Evolutionary conservation across 1,140 invertebrate species (phyloP), one percentile per base, ranked within the genome.

Genomic region (Drosophila serrata): DNA sequence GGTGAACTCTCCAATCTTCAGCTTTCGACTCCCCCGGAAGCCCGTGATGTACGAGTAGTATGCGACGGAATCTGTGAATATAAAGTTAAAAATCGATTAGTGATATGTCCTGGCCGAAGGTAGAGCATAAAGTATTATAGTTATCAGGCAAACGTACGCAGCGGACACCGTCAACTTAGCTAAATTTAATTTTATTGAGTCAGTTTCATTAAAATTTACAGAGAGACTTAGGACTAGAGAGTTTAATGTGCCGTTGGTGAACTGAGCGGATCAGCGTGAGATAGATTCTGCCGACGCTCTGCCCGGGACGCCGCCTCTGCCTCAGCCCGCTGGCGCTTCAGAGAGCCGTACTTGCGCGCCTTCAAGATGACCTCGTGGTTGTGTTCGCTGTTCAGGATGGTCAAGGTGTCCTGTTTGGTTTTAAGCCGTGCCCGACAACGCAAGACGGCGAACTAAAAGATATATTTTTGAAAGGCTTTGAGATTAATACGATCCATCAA

Each of bases 351-450:
- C 70, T 92, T 93, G 27, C 92, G 67, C 3, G 90, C 80, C 64
- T 92, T 91, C 4, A 75, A 63, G 40, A 93, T 92, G 12, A 93
- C 91, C 63, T 91, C 90, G 49, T 93, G 92, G 58, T 93, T 93
- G 60, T 93, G 92, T 22, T 92, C 87, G 46, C 86, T 81, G 33
- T 92, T 92, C 3, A 92, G 68, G 24, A 93, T 75, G 37, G 91
- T 92, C 17, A 92, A 73, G 4, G 81, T 91, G 31, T 82, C 81
- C 33, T 57, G 61, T 56, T 92, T 92, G 24, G 92, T 93, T 65
- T 92, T 92, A 8, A 92, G 86, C 0, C 92, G 82, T 8, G 92
- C 92, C 4, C 91, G 81, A 62, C 92, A 93, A 1, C 91, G 79
- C 39, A 92, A 61, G 8, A 93, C 92, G 0, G 92, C 91, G 59